These are phyloP conservation scores for Numida meleagris DNA, from an alignment of 2,113 vertebrate genomes.

Conservation along the genomic window DNA sequence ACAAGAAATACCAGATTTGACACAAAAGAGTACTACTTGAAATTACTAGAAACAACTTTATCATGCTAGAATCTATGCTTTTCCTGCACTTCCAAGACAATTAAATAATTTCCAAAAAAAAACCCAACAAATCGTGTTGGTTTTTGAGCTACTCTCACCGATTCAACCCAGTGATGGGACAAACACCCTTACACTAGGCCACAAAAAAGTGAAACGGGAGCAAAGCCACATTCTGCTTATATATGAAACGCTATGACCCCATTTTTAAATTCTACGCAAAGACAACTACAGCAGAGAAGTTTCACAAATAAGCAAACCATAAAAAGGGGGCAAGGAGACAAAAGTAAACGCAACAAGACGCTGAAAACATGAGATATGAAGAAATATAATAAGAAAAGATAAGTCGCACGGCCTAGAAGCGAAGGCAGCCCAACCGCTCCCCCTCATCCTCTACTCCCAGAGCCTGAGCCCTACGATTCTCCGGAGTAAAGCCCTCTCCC, in stretches of 20 bases:
- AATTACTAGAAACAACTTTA: neutral
- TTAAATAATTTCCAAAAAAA: neutral
- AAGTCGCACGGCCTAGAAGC: accelerated
- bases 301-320: neutral
- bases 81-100: neutral
- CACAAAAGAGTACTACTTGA: neutral
- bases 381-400: accelerated
- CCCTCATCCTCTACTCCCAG: neutral
- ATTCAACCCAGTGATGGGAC: neutral
- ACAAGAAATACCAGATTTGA: neutral
- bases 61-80: accelerated
- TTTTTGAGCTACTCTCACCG: neutral
- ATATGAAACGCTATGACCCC: accelerated
- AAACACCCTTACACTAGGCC: neutral
- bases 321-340: accelerated
- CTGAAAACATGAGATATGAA: accelerated
- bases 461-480: neutral
- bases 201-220: neutral
- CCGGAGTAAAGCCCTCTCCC: neutral
- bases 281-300: accelerated
- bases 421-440: accelerated
- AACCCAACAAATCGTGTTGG: accelerated
- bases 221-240: accelerated
- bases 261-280: too few species aligned
- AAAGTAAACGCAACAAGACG: accelerated